Percentiles rank a stretch among this genome's conserved stretches.
Conservation (phyloP, 1,140 invertebrate species). For the Lepidurus arcticus region DNA sequence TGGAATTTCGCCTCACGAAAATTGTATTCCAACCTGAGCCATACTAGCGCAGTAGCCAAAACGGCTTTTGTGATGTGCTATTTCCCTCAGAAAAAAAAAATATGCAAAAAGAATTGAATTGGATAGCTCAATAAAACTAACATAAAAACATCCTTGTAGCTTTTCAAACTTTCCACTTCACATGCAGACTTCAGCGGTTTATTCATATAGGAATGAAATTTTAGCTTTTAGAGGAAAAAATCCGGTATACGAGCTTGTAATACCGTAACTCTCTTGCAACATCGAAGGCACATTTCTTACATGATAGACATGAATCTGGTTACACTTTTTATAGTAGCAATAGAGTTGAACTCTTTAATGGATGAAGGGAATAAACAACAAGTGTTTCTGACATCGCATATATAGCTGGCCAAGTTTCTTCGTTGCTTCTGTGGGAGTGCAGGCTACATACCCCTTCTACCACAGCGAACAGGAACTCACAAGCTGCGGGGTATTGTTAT, state of each 20-base stretch:
- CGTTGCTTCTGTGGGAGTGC: neutral
- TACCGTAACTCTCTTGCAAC: neutral
- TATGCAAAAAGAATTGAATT: too few species aligned
- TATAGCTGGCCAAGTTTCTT: neutral
- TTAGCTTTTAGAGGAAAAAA: neutral
- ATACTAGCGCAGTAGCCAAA: neutral
- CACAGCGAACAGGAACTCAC: too few species aligned
- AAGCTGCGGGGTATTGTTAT: neutral
- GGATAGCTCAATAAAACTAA: neutral
- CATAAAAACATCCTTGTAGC: neutral
- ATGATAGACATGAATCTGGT: too few species aligned
- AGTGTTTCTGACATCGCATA: constrained; percentile 17
- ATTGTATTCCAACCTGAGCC: neutral
- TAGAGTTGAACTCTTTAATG: neutral
- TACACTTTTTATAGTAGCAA: too few species aligned
- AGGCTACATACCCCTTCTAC: too few species aligned
- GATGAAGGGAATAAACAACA: neutral
- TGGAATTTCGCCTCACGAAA: neutral
- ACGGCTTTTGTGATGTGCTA: neutral
- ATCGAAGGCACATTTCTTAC: neutral
- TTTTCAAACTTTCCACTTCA: neutral
- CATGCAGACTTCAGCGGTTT: neutral
- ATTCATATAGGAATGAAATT: neutral
- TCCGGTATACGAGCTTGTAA: constrained; percentile 1
- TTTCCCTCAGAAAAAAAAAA: neutral